Percentiles rank a stretch among this genome's conserved stretches.
Conservation (phyloP, 2,113 vertebrate genomes). For the Eulacestoma nigropectus region DNA sequence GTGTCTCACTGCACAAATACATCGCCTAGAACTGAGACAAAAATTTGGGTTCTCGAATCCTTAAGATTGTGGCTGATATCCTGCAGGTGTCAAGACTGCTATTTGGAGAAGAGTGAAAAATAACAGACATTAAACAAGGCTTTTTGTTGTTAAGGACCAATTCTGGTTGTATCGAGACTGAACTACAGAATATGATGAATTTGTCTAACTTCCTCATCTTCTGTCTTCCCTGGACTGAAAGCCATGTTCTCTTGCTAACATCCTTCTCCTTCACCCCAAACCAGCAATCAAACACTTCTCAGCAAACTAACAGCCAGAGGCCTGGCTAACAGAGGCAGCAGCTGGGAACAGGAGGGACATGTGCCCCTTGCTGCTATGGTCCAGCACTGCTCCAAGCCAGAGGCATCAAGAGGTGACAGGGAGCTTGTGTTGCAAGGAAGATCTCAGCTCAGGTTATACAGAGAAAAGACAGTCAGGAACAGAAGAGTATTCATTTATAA, state of each 20-base stretch:
- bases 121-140: neutral
- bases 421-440: neutral
- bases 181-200: neutral
- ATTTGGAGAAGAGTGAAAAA: neutral
- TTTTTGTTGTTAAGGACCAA: neutral
- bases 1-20: neutral
- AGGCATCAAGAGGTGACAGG: neutral
- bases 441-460: neutral
- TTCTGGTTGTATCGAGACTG: neutral
- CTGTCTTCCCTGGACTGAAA: neutral
- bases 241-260: neutral
- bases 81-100: neutral
- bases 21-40: neutral
- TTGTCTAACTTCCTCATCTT: neutral
- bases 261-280: neutral
- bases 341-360: neutral
- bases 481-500: neutral
- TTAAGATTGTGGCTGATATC: neutral
- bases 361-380: neutral
- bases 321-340: neutral
- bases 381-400: neutral
- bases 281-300: neutral
- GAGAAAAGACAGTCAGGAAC: neutral
- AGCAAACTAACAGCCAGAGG: neutral
- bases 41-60: neutral